Evolutionary conservation across 2,797 vertebrate species (phyloP).

Genomic region (Enoplosus armatus): DNA sequence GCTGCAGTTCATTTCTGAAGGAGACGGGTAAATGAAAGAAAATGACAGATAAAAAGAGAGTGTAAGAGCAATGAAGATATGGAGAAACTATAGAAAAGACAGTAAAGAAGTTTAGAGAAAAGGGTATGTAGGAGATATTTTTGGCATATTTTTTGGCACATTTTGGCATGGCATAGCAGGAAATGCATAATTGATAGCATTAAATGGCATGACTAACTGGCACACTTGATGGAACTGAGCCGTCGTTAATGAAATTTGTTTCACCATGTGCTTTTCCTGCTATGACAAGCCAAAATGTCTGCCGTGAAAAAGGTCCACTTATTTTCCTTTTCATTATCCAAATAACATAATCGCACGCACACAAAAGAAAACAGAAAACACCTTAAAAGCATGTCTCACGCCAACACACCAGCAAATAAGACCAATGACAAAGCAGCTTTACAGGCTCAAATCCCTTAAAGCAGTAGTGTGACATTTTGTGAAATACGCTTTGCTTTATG

Average conservation of each 20-base stretch:
- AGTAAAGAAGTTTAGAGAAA: background rate
- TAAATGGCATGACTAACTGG: background rate
- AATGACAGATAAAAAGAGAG: slow-evolving; percentile 5
- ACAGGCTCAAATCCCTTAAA: background rate
- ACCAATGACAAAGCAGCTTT: background rate
- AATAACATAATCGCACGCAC: background rate
- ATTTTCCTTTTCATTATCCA: background rate
- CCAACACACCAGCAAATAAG: background rate
- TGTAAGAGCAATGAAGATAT: background rate
- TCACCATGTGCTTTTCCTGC: background rate
- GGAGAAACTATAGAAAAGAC: background rate
- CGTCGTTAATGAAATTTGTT: background rate
- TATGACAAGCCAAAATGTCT: background rate
- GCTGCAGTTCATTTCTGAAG: slow-evolving; percentile 5
- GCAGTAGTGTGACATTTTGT: too few species aligned
- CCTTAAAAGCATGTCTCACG: background rate
- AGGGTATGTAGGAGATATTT: background rate
- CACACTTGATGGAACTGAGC: background rate
- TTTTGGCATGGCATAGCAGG: background rate
- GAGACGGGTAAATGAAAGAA: slow-evolving; percentile 5
- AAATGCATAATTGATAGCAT: background rate
- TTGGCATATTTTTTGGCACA: too few species aligned
- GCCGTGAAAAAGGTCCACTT: background rate
- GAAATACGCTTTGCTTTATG: background rate
- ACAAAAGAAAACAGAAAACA: background rate